Base-by-base conservation (phyloP, 2,797 vertebrate genomes). In the Eupleurogrammus muticus region DNA sequence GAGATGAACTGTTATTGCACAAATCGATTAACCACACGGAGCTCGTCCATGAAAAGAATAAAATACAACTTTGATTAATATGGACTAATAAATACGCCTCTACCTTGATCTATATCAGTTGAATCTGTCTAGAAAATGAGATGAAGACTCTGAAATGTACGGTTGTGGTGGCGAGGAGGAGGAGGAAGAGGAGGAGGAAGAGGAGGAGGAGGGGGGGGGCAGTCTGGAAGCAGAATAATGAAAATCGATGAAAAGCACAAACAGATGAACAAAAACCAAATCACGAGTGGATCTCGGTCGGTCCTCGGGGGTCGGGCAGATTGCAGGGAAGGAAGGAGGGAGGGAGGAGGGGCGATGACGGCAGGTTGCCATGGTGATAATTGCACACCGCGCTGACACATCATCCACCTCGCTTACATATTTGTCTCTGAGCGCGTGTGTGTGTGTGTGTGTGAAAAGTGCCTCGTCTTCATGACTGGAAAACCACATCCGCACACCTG, bases 1-100 rank as follows among this genome's bases (percentile, higher is more conserved):
- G 84, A 91, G 90, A 91, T 89, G 85, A 89, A 88, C 80, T 50
- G 70, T 94, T 94, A 93, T 94, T 93, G 92, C 91, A 94, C 94
- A 90, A 87, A 88, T 70, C 67, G 77, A 92, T 92, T 89, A 88
- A 75, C 66, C 81, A 87, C 66, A 56, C 70, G 69, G 57, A 86
- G 71, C 92, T 89, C 77, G 86, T 80, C 76, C 55, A 68, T 77
- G 75, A 74, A 66, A 83, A 86, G 36, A 81, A 72, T 17, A n/a
- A 6, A 28, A 28, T 3, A 28, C 66, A 81, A 81, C 64, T 72
- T 52, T 72, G 80, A 91, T 92, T 87, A 90, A 77, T 75, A 75
- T 36, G 44, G 73, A 76, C 84, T 83, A 90, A 93, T 88, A 92
- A 91, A 92, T 92, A 93, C 57, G 73, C 72, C 78, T 82, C 76